Base-by-base conservation (phyloP, 1,140 invertebrate genomes). In the Venturia canescens region DNA sequence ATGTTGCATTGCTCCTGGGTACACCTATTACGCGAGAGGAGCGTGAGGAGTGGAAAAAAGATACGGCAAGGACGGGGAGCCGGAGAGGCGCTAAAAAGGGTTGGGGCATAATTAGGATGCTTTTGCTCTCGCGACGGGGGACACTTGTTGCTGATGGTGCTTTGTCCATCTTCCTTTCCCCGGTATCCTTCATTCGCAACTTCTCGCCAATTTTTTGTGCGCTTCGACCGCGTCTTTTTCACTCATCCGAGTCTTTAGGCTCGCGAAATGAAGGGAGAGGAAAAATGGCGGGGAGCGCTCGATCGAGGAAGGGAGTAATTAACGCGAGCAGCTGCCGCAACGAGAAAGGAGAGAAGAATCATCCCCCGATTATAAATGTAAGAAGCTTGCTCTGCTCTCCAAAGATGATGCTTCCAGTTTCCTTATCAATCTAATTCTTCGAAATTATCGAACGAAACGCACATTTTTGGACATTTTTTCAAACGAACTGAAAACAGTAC, bases 51-150 rank as follows among this genome's bases (percentile, higher is more conserved):
- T 38, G 80, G 31, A 69, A 69, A 69, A 31, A 69, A 69, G 27
- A 1, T 4, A 26, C 23, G 60, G 80, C 80, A 84, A 81, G 82
- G 80, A 84, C 79, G 84, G 27, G 67, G 50, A 34, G 78, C 80
- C 66, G 83, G 31, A 63, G 69, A 80, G 75, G 72, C 70, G 53
- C 63, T 78, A 78, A 78, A 38, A 78, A 84, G 87, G 87, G 86
- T 87, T 84, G 86, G 80, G 86, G 86, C 84, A 88, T 91, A 91
- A 91, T 91, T 91, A 91, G 90, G 90, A 90, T 90, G 89, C 89
- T 91, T 91, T 90, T 88, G 89, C 86, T 90, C 85, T 90, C 90
- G 84, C 88, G 86, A 90, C 90, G 90, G 90, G 90, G 86, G 90
- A 91, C 90, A 83, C 84, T 85, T 83, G 80, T 83, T 84, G 80